These are phyloP conservation scores for Oncorhynchus nerka DNA, from an alignment of 2,113 vertebrate species.

Conservation along the genomic window DNA sequence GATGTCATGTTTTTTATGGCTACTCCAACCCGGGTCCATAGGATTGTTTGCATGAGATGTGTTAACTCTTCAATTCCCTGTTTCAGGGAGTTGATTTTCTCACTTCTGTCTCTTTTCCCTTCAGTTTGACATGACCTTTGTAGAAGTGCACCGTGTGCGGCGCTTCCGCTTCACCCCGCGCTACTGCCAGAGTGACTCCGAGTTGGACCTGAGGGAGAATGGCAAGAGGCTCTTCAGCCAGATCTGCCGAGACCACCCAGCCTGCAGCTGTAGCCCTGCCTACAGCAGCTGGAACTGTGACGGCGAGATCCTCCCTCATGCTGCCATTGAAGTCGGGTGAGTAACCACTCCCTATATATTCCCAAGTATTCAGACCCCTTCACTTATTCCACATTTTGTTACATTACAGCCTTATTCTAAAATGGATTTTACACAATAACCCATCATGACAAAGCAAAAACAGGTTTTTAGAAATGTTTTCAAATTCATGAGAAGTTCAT, in stretches of 20 bases:
- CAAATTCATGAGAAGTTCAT: no score
- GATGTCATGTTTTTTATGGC: no score
- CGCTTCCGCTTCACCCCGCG: conserved; percentile 85
- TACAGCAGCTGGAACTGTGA: conserved; percentile 95
- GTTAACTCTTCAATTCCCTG: neutral
- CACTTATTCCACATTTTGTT: no score
- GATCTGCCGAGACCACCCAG: conserved; percentile 81
- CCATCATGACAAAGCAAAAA: no score
- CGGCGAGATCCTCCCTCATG: conserved; percentile 84
- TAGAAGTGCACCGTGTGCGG: conserved; percentile 88
- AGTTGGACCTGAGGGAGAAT: conserved; percentile 67
- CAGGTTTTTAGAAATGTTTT: no score
- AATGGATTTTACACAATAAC: no score
- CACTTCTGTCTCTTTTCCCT: neutral
- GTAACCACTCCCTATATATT: no score
- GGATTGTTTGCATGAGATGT: no score
- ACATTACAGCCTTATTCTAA: no score
- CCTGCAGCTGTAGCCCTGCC: conserved; percentile 74
- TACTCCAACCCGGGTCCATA: no score
- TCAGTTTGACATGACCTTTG: conserved; percentile 90
- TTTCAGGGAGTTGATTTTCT: neutral
- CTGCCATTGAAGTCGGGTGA: conserved; percentile 87
- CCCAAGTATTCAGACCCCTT: no score
- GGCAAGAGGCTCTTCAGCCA: conserved; percentile 72
- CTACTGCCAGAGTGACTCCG: conserved; percentile 76